These are phyloP conservation scores for Protomyctophum bolini DNA, from an alignment of 2,113 vertebrate species.

Conservation along the genomic window DNA sequence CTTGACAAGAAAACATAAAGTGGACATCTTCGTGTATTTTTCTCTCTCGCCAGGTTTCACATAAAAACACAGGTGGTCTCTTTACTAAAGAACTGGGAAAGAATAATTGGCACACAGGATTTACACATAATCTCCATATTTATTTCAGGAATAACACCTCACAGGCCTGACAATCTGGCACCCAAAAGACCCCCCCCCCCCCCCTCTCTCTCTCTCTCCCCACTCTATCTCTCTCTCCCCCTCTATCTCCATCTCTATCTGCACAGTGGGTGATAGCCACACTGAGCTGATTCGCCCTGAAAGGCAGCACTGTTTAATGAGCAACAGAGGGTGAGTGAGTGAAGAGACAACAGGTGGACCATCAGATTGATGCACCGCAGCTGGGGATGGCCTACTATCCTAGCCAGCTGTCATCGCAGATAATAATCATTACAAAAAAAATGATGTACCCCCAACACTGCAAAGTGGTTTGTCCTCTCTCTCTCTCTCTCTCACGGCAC, in stretches of 20 bases:
- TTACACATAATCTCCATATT: conserved; percentile 75
- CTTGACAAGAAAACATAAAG: conserved; percentile 1
- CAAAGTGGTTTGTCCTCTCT: conserved; percentile 4
- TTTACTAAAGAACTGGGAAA: conserved; percentile 56
- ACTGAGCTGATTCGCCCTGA: conserved; percentile 71
- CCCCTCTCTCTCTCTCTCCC: background rate
- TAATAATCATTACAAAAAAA: conserved; percentile 60
- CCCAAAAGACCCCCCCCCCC: conserved; percentile 17
- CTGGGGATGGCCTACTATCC: conserved; percentile 65
- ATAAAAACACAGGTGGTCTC: conserved; percentile 49
- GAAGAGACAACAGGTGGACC: conserved; percentile 77
- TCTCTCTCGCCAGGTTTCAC: conserved; percentile 21
- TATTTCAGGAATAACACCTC: conserved; percentile 76
- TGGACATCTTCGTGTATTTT: conserved; percentile 14
- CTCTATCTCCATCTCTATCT: background rate
- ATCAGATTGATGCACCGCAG: conserved; percentile 65
- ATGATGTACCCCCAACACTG: conserved; percentile 3
- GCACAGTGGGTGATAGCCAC: conserved; percentile 67
- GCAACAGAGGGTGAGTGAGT: conserved; percentile 52
- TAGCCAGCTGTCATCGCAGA: conserved; percentile 66
- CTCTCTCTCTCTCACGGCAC: conserved; percentile 1
- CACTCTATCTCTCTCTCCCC: conserved; percentile 24
- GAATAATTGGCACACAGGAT: conserved; percentile 64
- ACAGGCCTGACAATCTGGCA: conserved; percentile 63
- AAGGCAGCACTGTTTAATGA: conserved; percentile 72